Evolutionary conservation across 2,113 vertebrate genomes (phyloP).

Genomic region (Pelusios castaneus): DNA sequence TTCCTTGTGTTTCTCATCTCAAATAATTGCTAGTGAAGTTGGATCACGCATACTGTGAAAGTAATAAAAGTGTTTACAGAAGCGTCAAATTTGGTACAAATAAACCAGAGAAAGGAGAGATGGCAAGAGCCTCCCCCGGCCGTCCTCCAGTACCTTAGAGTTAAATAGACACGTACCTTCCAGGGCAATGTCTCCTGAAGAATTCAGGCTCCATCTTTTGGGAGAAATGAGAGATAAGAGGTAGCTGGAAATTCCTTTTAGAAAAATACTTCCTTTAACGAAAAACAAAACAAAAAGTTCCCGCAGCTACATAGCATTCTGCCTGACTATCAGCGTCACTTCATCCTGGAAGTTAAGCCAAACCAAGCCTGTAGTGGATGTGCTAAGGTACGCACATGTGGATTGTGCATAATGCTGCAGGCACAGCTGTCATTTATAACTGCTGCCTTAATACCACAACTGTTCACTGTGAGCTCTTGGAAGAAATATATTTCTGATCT

Average conservation of each 20-base stretch:
- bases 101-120: neutral
- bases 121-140: neutral
- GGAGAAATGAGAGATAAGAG: neutral
- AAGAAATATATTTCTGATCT: slow-evolving; percentile 31
- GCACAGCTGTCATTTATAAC: neutral
- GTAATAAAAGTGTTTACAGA: neutral
- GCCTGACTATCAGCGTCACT: neutral
- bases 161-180: neutral
- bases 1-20: neutral
- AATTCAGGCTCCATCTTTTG: slow-evolving; percentile 4
- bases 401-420: neutral
- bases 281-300: slow-evolving; percentile 6
- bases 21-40: neutral
- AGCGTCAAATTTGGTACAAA: neutral
- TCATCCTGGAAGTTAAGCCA: neutral
- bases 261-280: neutral
- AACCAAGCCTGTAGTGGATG: neutral
- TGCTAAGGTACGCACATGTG: slow-evolving; percentile 10
- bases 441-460: neutral
- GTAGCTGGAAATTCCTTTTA: slow-evolving; percentile 13
- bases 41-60: neutral
- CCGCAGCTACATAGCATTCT: slow-evolving; percentile 25
- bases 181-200: slow-evolving; percentile 1
- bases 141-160: neutral
- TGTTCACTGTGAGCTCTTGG: neutral